These are phyloP conservation scores for Ficedula albicollis DNA, from an alignment of 2,797 vertebrate species.

Conservation along the genomic window DNA sequence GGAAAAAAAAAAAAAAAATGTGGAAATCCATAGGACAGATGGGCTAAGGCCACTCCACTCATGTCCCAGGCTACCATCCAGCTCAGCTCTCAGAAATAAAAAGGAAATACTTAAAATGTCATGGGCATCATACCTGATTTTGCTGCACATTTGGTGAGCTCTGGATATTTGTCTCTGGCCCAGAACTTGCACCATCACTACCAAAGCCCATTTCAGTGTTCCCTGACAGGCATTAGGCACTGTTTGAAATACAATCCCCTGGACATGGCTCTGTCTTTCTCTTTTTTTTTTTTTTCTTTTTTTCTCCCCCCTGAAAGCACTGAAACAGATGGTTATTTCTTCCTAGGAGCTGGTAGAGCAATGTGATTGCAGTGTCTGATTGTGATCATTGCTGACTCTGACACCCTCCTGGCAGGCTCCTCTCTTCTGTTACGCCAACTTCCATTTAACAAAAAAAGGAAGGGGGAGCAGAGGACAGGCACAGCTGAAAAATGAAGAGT, in stretches of 20 bases:
- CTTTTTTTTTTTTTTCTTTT: not conserved
- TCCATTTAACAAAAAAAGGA: conserved; percentile 12
- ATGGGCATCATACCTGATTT: not conserved
- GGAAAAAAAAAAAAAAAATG: not conserved
- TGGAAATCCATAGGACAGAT: not conserved
- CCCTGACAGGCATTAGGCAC: not conserved
- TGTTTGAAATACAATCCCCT: not conserved
- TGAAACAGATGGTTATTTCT: conserved; percentile 55
- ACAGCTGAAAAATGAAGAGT: not conserved
- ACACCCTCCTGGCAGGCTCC: conserved; percentile 57
- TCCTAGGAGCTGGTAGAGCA: conserved; percentile 26
- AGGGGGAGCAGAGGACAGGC: conserved; percentile 23
- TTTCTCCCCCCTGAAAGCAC: not conserved
- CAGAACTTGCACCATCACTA: not conserved
- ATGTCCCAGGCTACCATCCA: not conserved
- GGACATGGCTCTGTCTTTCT: not conserved
- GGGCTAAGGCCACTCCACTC: not conserved
- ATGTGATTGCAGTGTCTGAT: conserved; percentile 39
- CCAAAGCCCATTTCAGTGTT: not conserved
- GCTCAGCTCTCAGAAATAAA: not conserved
- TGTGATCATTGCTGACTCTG: conserved; percentile 55
- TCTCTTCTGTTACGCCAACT: conserved; percentile 38
- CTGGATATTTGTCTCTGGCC: not conserved
- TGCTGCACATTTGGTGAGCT: not conserved
- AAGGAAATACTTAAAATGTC: not conserved